Base-by-base conservation (phyloP, 2,797 vertebrate species). In the Gymnothorax javanicus region DNA sequence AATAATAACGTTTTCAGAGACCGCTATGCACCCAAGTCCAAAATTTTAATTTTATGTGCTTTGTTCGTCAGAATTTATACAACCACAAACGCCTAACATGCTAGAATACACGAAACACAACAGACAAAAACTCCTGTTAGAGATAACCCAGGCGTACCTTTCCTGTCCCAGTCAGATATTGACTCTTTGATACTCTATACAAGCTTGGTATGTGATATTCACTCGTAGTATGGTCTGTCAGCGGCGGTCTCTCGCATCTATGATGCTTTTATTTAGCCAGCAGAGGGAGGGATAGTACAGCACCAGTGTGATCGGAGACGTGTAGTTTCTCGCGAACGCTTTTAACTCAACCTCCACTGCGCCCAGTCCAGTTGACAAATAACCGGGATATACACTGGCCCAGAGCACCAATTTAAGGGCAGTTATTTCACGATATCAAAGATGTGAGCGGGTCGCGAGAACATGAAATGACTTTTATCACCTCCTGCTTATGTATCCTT, bases 241-340 rank as follows among this genome's bases (percentile, higher is more conserved):
- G 2, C 59, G 62, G 75, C 27, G 59, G 77, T 56, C 20, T 4
- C 52, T 62, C 77, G 52, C 77, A 23, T 52, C 52, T 62, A 59
- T 90, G 27, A 82, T 84, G 52, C 71, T 13, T 17, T 62, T 15
- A n/a, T 87, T 83, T 84, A 89, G 91, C 91, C 95, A 95, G 92
- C 90, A 95, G 95, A 94, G 93, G 95, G 95, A 87, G 88, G 86
- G 64, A 87, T 83, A 85, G 83, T 82, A 88, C 89, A 90, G 58
- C 84, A 82, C 52, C 87, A 87, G 86, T 52, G 82, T 79, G 75
- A n/a, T 52, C 62, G 11, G 84, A 84, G 50, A 27, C 27, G 82
- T 60, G 33, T 43, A 2, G 33, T 43, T 43, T 43, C 82, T 27
- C 62, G 33, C 82, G 62, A 62, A 25, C 54, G 17, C 81, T n/a